Evolutionary conservation across 2,888 invertebrate species (phyloP).

Genomic region (Zelleria hepariella): DNA sequence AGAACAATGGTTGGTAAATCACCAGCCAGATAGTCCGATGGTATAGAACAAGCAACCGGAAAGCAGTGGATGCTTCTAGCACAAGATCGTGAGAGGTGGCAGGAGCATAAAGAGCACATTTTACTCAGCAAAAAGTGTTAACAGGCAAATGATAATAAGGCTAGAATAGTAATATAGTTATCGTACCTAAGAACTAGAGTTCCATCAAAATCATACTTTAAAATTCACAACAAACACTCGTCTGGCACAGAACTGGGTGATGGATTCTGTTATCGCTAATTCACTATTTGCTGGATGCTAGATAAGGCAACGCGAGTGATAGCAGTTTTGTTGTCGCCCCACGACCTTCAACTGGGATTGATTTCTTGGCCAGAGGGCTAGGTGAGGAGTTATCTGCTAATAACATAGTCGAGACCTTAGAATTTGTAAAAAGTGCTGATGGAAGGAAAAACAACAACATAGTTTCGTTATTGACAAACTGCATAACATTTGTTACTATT

Average conservation of each 20-base stretch:
- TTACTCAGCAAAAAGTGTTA: no score
- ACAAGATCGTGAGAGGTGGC: no score
- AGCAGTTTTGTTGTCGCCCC: neutral
- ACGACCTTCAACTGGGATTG: neutral
- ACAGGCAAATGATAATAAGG: no score
- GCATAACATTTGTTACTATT: no score
- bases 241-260: neutral
- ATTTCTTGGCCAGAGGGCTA: neutral
- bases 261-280: neutral
- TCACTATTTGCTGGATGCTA: neutral
- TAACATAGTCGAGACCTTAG: neutral
- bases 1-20: no score
- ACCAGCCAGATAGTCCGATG: neutral
- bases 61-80: no score
- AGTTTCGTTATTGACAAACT: neutral
- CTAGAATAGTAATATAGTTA: no score
- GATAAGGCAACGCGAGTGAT: neutral
- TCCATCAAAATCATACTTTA: no score
- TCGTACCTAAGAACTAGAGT: no score
- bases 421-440: neutral
- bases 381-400: neutral
- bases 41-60: no score
- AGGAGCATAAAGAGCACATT: no score
- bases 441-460: neutral
- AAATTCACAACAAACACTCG: no score